phyloP scores from a whole-genome alignment of 1,140 invertebrate genomes.

The Coenobita brevimanus region DNA sequence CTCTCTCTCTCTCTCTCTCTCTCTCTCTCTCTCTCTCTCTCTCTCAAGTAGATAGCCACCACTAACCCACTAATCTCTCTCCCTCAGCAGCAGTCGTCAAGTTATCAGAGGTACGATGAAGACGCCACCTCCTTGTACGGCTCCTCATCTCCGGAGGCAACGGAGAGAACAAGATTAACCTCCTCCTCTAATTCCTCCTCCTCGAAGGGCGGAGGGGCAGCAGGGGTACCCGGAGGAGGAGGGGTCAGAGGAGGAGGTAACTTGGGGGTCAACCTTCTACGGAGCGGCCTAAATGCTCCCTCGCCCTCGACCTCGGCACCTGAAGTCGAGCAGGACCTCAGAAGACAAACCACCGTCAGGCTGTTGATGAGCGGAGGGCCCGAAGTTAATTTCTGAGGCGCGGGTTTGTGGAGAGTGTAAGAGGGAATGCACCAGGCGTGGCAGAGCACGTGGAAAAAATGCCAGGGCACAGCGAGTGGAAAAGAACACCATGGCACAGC shows the following conservation, averaged over 20 bases:
- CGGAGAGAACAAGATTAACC: conserved; percentile 59
- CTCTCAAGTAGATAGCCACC: too few species aligned
- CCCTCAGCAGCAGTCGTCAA: conserved; percentile 7
- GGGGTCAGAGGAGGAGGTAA: background rate
- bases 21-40: too few species aligned
- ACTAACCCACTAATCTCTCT: background rate
- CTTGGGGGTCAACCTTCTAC: too few species aligned
- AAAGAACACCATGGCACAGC: too few species aligned
- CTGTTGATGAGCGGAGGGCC: conserved; percentile 18
- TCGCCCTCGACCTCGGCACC: background rate
- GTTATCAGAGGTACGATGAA: conserved; percentile 49
- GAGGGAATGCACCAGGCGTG: too few species aligned
- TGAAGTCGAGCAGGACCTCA: conserved; percentile 3
- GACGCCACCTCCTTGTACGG: conserved; percentile 55
- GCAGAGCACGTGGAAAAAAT: too few species aligned
- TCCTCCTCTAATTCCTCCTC: conserved; percentile 46
- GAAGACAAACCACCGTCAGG: conserved; percentile 45
- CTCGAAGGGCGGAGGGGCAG: conserved; percentile 31
- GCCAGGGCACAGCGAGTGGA: too few species aligned
- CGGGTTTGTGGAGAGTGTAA: too few species aligned
- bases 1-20: too few species aligned
- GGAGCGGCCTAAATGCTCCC: background rate
- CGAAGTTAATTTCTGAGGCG: background rate
- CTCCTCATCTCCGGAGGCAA: conserved; percentile 59
- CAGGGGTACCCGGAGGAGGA: background rate